A percentile compares a stretch with the other conserved stretches of the same genome.
Conservation (phyloP, 2,888 invertebrate species). For the Stenichneumon culpator region DNA sequence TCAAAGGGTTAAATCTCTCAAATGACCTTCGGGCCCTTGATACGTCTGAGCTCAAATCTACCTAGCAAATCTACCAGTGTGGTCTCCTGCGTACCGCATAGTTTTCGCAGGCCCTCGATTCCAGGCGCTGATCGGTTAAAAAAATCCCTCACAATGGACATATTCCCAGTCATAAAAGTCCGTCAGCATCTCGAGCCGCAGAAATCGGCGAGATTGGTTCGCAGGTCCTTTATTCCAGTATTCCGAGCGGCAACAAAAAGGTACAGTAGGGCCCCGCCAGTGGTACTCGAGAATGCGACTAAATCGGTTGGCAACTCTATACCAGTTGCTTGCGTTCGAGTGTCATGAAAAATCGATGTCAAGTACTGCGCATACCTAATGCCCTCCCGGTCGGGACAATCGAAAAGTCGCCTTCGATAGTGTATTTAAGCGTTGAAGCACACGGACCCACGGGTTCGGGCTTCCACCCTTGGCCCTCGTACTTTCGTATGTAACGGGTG, state of each 20-base stretch:
- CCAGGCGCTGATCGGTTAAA: conserved; percentile 26
- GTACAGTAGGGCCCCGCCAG: neutral
- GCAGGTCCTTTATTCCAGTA: conserved; percentile 56
- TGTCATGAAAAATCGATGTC: conserved; percentile 47
- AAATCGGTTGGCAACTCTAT: conserved; percentile 38
- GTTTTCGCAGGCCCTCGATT: conserved; percentile 21
- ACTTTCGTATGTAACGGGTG: conserved; percentile 38
- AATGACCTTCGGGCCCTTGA: neutral
- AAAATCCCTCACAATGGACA: conserved; percentile 17
- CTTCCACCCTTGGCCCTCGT: neutral
- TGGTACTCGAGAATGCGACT: conserved; percentile 50
- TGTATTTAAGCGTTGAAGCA: conserved; percentile 75
- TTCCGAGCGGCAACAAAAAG: conserved; percentile 55
- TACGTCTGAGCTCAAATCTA: neutral
- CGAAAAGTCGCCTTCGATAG: conserved; percentile 70
- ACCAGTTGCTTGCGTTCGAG: conserved; percentile 22
- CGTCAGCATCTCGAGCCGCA: conserved; percentile 4
- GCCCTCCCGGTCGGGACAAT: conserved; percentile 35
- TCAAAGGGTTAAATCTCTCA: neutral
- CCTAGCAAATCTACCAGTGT: neutral
- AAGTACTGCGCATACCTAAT: conserved; percentile 10
- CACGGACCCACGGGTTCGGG: conserved; percentile 2
- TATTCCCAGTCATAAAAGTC: neutral
- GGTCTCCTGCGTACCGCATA: neutral
- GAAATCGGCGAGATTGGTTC: conserved; percentile 16